Conservation (phyloP, 2,797 vertebrate species). For the Artibeus lituratus region DNA sequence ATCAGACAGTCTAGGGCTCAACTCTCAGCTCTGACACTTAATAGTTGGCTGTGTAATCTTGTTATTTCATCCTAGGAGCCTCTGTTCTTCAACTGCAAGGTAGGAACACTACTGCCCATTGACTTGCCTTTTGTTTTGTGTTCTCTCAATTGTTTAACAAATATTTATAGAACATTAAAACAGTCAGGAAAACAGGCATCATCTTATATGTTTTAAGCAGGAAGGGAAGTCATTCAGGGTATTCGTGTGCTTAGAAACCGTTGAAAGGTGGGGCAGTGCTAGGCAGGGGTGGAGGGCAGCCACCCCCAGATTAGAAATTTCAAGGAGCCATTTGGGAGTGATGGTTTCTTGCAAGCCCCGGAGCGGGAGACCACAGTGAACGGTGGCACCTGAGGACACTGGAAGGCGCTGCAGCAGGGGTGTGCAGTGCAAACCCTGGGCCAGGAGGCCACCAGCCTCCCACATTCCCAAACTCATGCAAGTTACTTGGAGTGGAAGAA, state of each 20-base stretch:
- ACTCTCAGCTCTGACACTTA: background rate
- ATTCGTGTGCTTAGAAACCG: background rate
- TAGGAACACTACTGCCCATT: background rate
- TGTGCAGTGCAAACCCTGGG: background rate
- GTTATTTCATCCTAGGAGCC: background rate
- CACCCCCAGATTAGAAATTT: background rate
- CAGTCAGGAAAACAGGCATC: background rate
- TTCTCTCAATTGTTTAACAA: background rate
- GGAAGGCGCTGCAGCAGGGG: background rate
- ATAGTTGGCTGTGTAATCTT: background rate
- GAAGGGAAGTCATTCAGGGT: background rate
- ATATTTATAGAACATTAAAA: slow-evolving; percentile 15
- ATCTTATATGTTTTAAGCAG: background rate
- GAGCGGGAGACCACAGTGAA: background rate
- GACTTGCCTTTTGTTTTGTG: background rate
- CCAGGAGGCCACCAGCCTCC: background rate
- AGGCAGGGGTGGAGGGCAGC: background rate
- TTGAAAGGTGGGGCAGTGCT: background rate
- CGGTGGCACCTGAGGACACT: background rate
- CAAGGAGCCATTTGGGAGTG: background rate
- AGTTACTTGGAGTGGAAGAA: background rate
- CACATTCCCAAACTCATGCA: background rate
- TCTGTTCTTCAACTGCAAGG: background rate
- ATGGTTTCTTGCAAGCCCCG: background rate
- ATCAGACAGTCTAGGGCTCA: background rate